These are phyloP conservation scores for Rapana venosa DNA, from an alignment of 2,888 invertebrate species.

Conservation along the genomic window DNA sequence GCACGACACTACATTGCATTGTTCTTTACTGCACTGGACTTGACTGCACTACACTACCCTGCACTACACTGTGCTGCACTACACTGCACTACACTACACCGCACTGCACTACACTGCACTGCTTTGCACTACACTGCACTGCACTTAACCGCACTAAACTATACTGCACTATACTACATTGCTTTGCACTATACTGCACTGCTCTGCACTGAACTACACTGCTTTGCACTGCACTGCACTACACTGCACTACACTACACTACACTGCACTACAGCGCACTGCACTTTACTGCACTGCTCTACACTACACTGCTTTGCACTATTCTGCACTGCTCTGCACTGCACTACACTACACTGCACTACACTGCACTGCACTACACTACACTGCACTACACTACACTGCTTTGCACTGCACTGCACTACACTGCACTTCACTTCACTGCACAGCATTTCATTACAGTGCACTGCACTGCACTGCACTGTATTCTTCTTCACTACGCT, in stretches of 20 bases:
- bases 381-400: neutral
- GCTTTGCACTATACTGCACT: neutral
- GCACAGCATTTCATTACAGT: neutral
- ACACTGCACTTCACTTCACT: neutral
- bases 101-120: neutral
- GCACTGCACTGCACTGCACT: neutral
- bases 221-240: neutral
- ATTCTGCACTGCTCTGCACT: neutral
- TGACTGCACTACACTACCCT: neutral
- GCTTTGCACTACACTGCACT: neutral
- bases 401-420: neutral
- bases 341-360: neutral
- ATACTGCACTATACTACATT: neutral
- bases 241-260: neutral
- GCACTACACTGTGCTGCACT: neutral
- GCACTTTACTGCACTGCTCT: neutral
- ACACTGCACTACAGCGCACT: neutral
- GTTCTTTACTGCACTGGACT: neutral
- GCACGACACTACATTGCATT: neutral
- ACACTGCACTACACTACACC: neutral
- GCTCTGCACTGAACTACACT: neutral
- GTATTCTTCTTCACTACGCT: neutral
- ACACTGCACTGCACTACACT: neutral
- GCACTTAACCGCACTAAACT: neutral
- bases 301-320: neutral